Base-by-base conservation (phyloP, 2,113 vertebrate genomes). In the Illadopsis cleaveri region DNA sequence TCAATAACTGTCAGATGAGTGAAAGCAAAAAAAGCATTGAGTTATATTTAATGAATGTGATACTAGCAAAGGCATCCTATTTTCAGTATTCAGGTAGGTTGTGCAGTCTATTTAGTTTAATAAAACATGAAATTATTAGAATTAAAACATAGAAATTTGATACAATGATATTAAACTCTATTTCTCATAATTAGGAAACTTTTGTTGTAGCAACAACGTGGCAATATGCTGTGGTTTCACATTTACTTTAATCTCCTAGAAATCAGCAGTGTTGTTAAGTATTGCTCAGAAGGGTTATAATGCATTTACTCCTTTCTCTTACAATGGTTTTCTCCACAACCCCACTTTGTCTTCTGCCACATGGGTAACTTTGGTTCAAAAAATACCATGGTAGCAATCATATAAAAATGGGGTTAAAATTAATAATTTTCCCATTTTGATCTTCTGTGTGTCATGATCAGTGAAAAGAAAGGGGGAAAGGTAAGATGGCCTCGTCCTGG, bases 1-100 rank as follows among this genome's bases (percentile, higher is more conserved):
- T 93, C 86, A 96, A 72, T 93, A 97, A 89, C 57, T 94, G 51
- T 80, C 90, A 68, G 40, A 89, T 17, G 7, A 76, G 22, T 94
- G 81, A 93, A 95, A 96, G 75, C 68, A 62, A 51, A 64, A 21
- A 77, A 54, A 7, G 2, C 15, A 12, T 5, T 48, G 35, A 62
- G 24, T 70, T 91, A 42, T 57, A 76, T 68, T 77, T 81, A 62
- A 78, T 53, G 48, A 94, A 75, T 58, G 31, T 47, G 72, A 56
- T 78, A 27, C 35, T 79, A 23, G 13, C n/a, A 92, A 90, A 96
- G 69, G 15, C 10, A 23, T 93, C 58, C 20, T 72, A 44, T 73
- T 94, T 96, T 96, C 94, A 91, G 60, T 37, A 92, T 69, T 87
- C 66, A 64, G 44, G 53, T 56, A n/a, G 3, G 1, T 31, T 72